phyloP scores from a whole-genome alignment of 2,888 invertebrate genomes.

The Colostygia pectinataria region DNA sequence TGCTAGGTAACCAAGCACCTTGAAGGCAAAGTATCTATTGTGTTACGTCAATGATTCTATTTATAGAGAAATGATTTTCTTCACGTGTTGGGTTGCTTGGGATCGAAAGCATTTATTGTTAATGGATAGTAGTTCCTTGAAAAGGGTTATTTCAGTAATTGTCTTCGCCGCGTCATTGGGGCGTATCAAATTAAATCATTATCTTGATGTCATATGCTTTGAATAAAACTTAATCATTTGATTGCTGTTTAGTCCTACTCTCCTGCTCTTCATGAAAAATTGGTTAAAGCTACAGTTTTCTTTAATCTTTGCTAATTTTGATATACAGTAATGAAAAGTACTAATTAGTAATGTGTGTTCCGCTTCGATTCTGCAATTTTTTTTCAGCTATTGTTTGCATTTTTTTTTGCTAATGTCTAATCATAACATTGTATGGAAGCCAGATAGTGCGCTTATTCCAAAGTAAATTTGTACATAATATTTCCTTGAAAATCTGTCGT shows the following conservation, averaged over 20 bases:
- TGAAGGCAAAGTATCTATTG: constrained; percentile 17
- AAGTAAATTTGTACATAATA: neutral
- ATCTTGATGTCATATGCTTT: constrained; percentile 2
- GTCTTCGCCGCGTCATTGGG: neutral
- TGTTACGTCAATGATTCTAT: constrained; percentile 24
- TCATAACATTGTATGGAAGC: too few relatives aligned
- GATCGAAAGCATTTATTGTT: constrained; percentile 28
- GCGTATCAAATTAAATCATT: neutral
- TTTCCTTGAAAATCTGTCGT: constrained; percentile 10
- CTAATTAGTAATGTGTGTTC: too few relatives aligned
- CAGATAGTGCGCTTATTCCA: neutral
- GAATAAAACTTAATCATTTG: too few relatives aligned
- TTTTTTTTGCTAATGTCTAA: too few relatives aligned
- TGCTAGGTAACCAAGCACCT: constrained; percentile 14
- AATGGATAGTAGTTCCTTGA: constrained; percentile 7
- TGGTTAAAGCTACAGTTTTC: too few relatives aligned
- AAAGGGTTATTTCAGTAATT: constrained; percentile 11
- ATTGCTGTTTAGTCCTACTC: too few relatives aligned
- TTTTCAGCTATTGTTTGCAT: too few relatives aligned
- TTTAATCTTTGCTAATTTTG: too few relatives aligned
- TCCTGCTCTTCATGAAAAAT: too few relatives aligned
- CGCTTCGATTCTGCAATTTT: too few relatives aligned
- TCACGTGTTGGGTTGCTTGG: constrained; percentile 29
- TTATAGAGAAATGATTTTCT: constrained; percentile 26
- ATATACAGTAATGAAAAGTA: too few relatives aligned